A percentile compares a stretch with the other conserved stretches of the same genome.
phyloP scores from a whole-genome alignment of 1,140 invertebrate genomes.

The Halictus rubicundus region DNA sequence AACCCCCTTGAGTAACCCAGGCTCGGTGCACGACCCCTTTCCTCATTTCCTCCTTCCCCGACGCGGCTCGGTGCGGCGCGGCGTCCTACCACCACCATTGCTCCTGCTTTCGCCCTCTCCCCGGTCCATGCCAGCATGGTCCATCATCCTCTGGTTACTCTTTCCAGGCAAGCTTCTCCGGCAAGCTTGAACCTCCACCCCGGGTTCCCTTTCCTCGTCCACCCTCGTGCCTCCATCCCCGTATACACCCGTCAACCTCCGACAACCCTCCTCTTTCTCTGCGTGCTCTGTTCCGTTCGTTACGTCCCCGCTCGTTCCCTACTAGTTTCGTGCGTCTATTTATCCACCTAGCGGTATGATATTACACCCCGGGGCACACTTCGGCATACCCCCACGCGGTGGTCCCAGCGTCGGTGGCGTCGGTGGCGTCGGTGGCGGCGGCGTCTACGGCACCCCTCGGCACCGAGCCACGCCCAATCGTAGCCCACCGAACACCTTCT shows the following conservation, averaged over 20 bases:
- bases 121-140: slow-evolving; percentile 22
- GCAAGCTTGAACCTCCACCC: background rate
- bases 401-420: background rate
- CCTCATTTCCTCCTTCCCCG: slow-evolving; percentile 46
- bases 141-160: slow-evolving; percentile 45
- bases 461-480: slow-evolving; percentile 70
- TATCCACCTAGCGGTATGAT: slow-evolving; percentile 79
- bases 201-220: background rate
- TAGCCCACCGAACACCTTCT: slow-evolving; percentile 67
- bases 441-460: background rate
- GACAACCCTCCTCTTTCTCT: background rate
- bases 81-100: background rate
- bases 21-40: slow-evolving; percentile 50
- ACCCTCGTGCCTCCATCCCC: background rate
- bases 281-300: slow-evolving; percentile 30
- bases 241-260: background rate
- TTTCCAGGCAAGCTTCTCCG: slow-evolving; percentile 26
- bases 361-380: slow-evolving; percentile 78
- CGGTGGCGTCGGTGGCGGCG: slow-evolving; percentile 9
- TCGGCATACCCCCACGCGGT: slow-evolving; percentile 57
- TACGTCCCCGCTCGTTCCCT: slow-evolving; percentile 41
- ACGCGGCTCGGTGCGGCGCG: too few relatives aligned
- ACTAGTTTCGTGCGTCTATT: slow-evolving; percentile 76
- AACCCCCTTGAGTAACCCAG: slow-evolving; percentile 41
- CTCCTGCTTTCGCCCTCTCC: background rate